Evolutionary conservation across 2,113 vertebrate genomes (phyloP), one percentile per base, ranked within the genome.

Genomic region (Trachemys scripta): DNA sequence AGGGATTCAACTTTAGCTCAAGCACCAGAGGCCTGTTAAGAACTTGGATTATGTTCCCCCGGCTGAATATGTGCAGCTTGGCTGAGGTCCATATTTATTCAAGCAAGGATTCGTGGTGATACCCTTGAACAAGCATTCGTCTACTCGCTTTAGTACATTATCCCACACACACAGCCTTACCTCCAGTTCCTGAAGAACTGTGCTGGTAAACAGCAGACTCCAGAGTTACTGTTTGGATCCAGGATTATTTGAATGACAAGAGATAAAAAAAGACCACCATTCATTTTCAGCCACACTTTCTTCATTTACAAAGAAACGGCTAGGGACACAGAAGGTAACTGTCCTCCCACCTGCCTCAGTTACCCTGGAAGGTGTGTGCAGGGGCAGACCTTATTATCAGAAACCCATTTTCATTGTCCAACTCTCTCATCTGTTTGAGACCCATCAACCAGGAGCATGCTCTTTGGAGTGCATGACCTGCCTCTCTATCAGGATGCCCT

Each of bases 321-420:
- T 81, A 65, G 8, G 9, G 8, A 80, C 2, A 65, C 85, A 22
- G 20, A 38, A 78, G 78, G 69, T 49, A 1, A 47, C 14, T 29
- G 54, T 95, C n/a, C 0, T 0, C 10, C 8, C 35, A 38, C 4
- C 1, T 16, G 0, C 51, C 54, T 62, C 2, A 2, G 1, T 17
- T 78, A 10, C 4, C 84, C 42, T 78, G 85, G 25, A 0, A 5
- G 27, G 49, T 16, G 12, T 49, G 2, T 62, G 72, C 3, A 69
- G 10, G 82, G 49, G 1, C 22, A 45, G 1, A 1, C 1, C 17
- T 72, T 89, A 65, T 12, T 57, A 1, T 45, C 38, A 45, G 38
- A 76, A 76, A 42, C 10, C 38, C 9, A 45, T 76, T 76, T 24
- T 45, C 72, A 25, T 76, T 24, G 45, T 45, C n/a, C 69, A 75